A percentile compares a stretch with the other conserved stretches of the same genome.
These are phyloP conservation scores for Teleopsis dalmanni DNA, from an alignment of 1,140 invertebrate genomes.

Conservation along the genomic window DNA sequence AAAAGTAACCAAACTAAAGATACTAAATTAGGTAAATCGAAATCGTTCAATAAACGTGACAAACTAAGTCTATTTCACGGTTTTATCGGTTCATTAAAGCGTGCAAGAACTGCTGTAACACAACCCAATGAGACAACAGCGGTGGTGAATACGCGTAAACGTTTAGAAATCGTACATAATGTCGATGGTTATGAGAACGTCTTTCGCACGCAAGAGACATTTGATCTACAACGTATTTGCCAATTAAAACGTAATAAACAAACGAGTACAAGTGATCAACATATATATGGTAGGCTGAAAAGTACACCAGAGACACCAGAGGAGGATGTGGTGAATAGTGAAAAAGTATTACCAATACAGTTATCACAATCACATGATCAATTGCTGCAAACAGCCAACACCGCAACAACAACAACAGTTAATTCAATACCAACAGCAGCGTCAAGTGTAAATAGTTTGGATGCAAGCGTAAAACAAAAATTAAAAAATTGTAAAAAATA, in stretches of 20 bases:
- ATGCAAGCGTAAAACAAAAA: too few relatives aligned
- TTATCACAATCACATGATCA: neutral
- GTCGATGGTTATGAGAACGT: conserved; percentile 28
- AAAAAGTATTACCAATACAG: neutral
- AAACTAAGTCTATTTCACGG: conserved; percentile 18
- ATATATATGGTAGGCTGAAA: conserved; percentile 31
- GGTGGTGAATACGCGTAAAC: neutral
- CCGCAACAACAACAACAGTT: neutral
- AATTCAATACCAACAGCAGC: neutral
- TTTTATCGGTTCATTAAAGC: conserved; percentile 32
- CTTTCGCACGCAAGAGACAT: conserved; percentile 34
- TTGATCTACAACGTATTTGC: conserved; percentile 35
- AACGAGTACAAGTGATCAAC: conserved; percentile 33
- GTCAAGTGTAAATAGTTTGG: neutral
- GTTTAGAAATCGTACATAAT: conserved; percentile 36
- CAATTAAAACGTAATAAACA: conserved; percentile 28
- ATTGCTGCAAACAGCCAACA: neutral
- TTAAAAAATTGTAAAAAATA: too few relatives aligned
- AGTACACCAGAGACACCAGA: too few relatives aligned
- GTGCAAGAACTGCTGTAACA: conserved; percentile 14
- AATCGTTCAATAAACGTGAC: conserved; percentile 23
- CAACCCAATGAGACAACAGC: neutral
- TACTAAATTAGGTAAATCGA: conserved; percentile 24
- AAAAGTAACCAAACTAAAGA: too few relatives aligned
- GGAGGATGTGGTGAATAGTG: neutral